Percentiles rank a stretch among this genome's conserved stretches.
These are phyloP conservation scores for Mohoua ochrocephala DNA, from an alignment of 2,113 vertebrate genomes.

Conservation along the genomic window DNA sequence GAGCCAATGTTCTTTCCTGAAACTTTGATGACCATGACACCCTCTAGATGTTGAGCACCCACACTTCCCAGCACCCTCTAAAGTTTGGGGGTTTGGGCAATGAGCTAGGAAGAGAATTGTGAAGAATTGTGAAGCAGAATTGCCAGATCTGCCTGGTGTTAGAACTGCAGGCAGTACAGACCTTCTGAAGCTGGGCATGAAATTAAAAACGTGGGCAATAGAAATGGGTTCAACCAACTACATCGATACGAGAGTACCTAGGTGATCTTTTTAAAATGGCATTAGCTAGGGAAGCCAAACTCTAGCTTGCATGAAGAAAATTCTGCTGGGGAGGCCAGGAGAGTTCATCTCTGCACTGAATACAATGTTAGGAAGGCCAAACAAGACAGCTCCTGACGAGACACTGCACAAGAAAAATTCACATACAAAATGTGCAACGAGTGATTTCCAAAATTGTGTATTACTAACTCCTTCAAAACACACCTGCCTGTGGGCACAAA, in stretches of 20 bases:
- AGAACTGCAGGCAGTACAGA: background rate
- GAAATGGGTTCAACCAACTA: background rate
- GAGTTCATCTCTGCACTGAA: background rate
- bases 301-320: background rate
- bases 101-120: background rate
- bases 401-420: background rate
- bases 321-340: background rate
- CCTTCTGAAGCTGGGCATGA: background rate
- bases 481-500: background rate
- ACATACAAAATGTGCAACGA: background rate
- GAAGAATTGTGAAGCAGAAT: background rate
- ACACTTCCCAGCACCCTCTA: background rate
- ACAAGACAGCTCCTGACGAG: background rate
- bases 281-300: background rate
- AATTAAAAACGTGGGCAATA: background rate
- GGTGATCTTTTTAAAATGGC: background rate
- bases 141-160: background rate
- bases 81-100: background rate
- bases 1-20: background rate
- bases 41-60: background rate
- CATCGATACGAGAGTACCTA: background rate
- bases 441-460: background rate
- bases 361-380: background rate
- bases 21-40: background rate
- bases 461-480: background rate